These are phyloP conservation scores for Leptocoma aspasia DNA, from an alignment of 2,113 vertebrate species.

Conservation along the genomic window DNA sequence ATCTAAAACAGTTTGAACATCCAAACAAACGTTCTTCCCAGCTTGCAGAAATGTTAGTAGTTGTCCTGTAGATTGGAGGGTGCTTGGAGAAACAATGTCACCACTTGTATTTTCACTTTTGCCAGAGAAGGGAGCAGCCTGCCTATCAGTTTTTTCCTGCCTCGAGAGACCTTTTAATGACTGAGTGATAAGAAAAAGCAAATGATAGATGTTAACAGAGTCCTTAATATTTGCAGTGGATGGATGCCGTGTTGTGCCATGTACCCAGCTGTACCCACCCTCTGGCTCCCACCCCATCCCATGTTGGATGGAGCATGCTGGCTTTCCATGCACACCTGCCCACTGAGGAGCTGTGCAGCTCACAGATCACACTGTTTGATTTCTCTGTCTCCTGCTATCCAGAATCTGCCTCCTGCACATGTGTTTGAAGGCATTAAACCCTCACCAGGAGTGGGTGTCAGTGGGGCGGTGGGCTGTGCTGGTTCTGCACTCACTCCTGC, in stretches of 20 bases:
- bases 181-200: not conserved
- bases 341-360: not conserved
- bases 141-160: not conserved
- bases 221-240: not conserved
- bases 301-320: accelerated
- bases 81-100: not conserved
- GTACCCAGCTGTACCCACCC: not conserved
- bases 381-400: not conserved
- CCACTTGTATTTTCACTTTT: not conserved
- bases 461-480: not conserved
- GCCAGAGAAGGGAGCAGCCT: not conserved
- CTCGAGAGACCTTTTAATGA: not conserved
- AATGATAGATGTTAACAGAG: not conserved
- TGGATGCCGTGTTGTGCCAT: not conserved
- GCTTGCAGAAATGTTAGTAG: not conserved
- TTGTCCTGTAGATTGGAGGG: not conserved
- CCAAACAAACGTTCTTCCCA: not conserved
- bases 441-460: not conserved
- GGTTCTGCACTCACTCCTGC: not conserved
- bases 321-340: accelerated
- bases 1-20: not conserved
- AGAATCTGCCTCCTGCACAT: not conserved
- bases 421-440: not conserved
- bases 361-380: accelerated
- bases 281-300: not conserved